A percentile compares a stretch with the other conserved stretches of the same genome.
phyloP scores from a whole-genome alignment of 2,113 vertebrate genomes.

The Paramisgurnus dabryanus region DNA sequence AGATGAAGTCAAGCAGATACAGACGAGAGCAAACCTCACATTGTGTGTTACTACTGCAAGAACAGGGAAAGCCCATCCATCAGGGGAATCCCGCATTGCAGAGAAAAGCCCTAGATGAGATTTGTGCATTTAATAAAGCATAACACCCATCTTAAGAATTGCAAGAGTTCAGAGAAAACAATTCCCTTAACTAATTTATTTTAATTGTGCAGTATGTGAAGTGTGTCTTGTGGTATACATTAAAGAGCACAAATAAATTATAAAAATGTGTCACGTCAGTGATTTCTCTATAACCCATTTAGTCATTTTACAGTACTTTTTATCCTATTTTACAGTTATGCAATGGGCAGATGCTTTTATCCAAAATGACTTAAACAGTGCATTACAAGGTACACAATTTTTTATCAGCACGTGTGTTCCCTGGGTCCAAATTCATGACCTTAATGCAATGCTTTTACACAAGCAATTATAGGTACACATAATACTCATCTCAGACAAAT shows the following conservation, averaged over 20 bases:
- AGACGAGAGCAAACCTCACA: constrained; percentile 6
- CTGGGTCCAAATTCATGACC: too few relatives aligned
- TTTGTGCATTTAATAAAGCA: constrained; percentile 19
- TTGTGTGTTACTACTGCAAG: not conserved
- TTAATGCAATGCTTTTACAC: too few relatives aligned
- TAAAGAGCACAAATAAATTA: constrained; percentile 6
- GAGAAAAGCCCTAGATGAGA: constrained; percentile 1
- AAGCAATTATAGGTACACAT: too few relatives aligned
- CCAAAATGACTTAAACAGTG: too few relatives aligned
- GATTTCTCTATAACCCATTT: not conserved
- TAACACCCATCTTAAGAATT: not conserved
- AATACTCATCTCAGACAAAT: too few relatives aligned
- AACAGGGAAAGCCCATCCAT: constrained; percentile 20
- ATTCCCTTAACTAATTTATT: constrained; percentile 17
- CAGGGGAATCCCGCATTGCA: constrained; percentile 12
- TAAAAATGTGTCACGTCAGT: not conserved
- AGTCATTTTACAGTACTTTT: too few relatives aligned
- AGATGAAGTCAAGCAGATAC: not conserved
- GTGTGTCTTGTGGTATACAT: constrained; percentile 15
- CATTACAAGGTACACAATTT: too few relatives aligned
- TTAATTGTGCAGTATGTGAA: constrained; percentile 1
- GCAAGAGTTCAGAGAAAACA: not conserved
- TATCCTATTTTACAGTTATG: too few relatives aligned
- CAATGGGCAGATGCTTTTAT: too few relatives aligned
- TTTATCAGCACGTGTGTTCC: too few relatives aligned